Evolutionary conservation across 2,797 vertebrate species (phyloP).

Genomic region (Tragopan temminckii): DNA sequence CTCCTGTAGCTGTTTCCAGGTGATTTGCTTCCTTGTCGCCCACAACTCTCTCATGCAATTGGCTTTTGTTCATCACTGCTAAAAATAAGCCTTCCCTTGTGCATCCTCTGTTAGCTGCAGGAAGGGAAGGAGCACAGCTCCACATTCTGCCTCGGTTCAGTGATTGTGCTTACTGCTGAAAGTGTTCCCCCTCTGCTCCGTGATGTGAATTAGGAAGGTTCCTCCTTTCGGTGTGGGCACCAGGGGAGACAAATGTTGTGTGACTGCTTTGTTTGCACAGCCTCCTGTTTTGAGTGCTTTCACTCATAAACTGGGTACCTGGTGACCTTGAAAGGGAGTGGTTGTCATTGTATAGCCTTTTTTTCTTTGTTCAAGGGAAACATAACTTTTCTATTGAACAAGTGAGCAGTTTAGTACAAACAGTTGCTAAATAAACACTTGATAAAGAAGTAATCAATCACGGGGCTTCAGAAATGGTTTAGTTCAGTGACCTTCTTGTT

Average conservation of each 20-base stretch:
- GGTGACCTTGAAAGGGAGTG: slow-evolving; percentile 47
- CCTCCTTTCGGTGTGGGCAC: neutral
- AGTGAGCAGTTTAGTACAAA: neutral
- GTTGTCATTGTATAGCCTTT: neutral
- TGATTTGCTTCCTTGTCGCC: slow-evolving; percentile 41
- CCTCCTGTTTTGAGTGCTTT: neutral
- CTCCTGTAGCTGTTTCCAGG: slow-evolving; percentile 46
- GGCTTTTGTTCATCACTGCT: slow-evolving; percentile 21
- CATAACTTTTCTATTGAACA: neutral
- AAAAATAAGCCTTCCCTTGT: slow-evolving; percentile 52
- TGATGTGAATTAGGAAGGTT: neutral
- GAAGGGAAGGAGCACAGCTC: neutral
- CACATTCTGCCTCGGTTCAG: neutral
- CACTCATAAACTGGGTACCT: neutral
- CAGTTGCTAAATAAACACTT: neutral
- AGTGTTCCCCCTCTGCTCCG: neutral
- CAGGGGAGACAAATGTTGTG: neutral
- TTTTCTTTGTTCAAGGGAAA: neutral
- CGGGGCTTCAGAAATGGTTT: neutral
- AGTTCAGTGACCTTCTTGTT: neutral
- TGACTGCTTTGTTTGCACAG: neutral
- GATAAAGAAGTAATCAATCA: neutral
- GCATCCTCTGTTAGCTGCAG: slow-evolving; percentile 25
- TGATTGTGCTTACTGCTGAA: neutral
- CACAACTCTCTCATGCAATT: rapidly evolving